Evolutionary conservation across 2,888 invertebrate species (phyloP), one percentile per base, ranked within the genome.

Genomic region (Lasius fuliginosus): DNA sequence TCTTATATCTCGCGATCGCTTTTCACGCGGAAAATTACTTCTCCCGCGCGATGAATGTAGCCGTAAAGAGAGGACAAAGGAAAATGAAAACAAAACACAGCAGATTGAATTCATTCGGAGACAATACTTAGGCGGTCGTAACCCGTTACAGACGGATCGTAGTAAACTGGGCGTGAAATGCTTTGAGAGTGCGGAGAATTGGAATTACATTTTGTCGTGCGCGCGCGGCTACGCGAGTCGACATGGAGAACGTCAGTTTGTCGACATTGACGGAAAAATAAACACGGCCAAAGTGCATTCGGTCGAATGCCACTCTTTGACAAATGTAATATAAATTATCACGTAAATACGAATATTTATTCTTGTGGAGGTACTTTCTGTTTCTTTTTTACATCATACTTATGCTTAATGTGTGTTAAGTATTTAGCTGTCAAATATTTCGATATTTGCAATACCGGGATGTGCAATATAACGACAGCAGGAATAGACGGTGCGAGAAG

Each of bases 41-140:
- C 42, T 42, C 1, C 30, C 58, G 56, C 77, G 60, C 79, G 36
- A 81, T 36, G 71, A 71, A 60, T 53, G 62, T 23, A 12, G 23
- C 82, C 23, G 40, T 67, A 53, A 64, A 77, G 49, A 62, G 77
- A 27, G 49, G 30, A 49, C 62, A 40, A 79, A 79, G 46, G 64
- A 82, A 82, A 81, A 76, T 60, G 60, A 62, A 67, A 69, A 67
- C 67, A 69, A 62, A 68, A 58, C 53, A 58, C 33, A 36, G 49
- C 81, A 83, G 81, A 79, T 83, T 83, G 81, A 83, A 83, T 81
- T 83, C 83, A 79, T 83, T 81, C 69, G 53, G 68, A 67, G 81
- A 77, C 82, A 81, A 83, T 83, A 83, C 81, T 83, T 83, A 79
- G 79, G 60, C 79, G 27, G 79, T 27, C 60, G 79, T 60, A 81